These are phyloP conservation scores for Caracal caracal DNA, from an alignment of 2,113 vertebrate genomes.

Conservation along the genomic window DNA sequence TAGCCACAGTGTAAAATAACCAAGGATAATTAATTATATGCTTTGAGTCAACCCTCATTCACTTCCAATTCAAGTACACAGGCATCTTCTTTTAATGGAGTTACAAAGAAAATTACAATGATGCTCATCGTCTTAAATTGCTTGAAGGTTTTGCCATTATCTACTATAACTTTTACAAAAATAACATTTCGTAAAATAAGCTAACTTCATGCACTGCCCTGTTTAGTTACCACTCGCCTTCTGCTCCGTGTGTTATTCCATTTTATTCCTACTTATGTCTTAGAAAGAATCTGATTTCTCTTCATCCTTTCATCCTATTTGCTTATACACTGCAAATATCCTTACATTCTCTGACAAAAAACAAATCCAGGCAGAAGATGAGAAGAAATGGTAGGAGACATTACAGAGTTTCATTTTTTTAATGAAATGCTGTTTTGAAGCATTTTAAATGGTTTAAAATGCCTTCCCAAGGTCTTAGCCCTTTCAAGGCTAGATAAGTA, in stretches of 20 bases:
- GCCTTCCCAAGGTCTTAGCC: conserved; percentile 82
- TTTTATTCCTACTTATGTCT: conserved; percentile 60
- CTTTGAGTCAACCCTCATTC: conserved; percentile 66
- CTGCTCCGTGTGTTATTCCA: conserved; percentile 69
- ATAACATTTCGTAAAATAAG: conserved; percentile 61
- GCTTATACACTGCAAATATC: not conserved
- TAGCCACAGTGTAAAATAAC: conserved; percentile 77
- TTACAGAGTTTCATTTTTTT: conserved; percentile 54
- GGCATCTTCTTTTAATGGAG: conserved; percentile 60
- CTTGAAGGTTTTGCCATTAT: conserved; percentile 62
- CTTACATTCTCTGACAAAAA: not conserved
- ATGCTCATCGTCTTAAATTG: conserved; percentile 75
- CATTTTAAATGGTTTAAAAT: conserved; percentile 84
- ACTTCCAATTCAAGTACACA: conserved; percentile 67
- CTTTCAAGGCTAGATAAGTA: conserved; percentile 86
- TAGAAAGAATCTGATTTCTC: conserved; percentile 6
- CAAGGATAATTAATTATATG: conserved; percentile 82
- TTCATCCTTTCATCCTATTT: not conserved
- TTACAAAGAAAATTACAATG: conserved; percentile 73
- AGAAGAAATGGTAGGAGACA: not conserved
- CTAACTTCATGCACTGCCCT: conserved; percentile 69
- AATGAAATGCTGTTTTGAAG: conserved; percentile 66
- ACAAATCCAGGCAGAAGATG: not conserved
- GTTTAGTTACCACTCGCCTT: conserved; percentile 71
- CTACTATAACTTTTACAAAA: conserved; percentile 67